Base-by-base conservation (phyloP, 2,888 invertebrate genomes). In the Drosophila paucipuncta region DNA sequence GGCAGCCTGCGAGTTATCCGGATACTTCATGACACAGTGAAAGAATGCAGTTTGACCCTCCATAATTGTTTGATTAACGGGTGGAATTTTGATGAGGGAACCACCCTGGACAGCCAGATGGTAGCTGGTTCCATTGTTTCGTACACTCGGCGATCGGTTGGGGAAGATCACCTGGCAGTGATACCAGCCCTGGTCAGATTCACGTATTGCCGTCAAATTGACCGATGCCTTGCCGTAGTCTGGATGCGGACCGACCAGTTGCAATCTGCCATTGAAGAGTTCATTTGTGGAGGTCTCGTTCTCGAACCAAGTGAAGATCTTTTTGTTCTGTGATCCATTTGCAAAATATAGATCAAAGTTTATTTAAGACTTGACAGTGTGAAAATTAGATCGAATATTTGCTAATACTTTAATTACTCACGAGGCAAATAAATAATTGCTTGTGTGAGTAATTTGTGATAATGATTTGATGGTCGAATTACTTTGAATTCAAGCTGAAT, bases 101-200 rank as follows among this genome's bases (percentile, higher is more conserved):
- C 97, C 97, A 90, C 98, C 97, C 93, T 97, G 97, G 43, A 98
- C 98, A 66, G 96, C 95, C 68, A 98, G 95, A 92, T 97, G 96
- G 92, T 97, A 97, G 96, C 97, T 97, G 31, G 98, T 98, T 80
- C 98, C 98, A 94, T 98, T 98, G 92, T 97, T 96, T 79, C 97
- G 95, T 35, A 96, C 95, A 80, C 96, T 96, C n/a, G 97, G 97
- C 64, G 97, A 95, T 87, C 98, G 95, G 94, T 98, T 97, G 73
- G 98, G 97, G 93, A 97, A 98, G 91, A 96, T 95, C 77, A 98
- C 96, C 92, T 95, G 96, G 94, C 98, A 98, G 94, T 97, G 97
- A 94, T 97, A 98, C 95, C 97, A 97, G 82, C 98, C 98, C 90
- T 97, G 96, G 94, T 98, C 98, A 60, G 96, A 95, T 93, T 97